Percentiles rank a stretch among this genome's conserved stretches.
phyloP scores from a whole-genome alignment of 2,888 invertebrate genomes.

The Stenichneumon culpator region DNA sequence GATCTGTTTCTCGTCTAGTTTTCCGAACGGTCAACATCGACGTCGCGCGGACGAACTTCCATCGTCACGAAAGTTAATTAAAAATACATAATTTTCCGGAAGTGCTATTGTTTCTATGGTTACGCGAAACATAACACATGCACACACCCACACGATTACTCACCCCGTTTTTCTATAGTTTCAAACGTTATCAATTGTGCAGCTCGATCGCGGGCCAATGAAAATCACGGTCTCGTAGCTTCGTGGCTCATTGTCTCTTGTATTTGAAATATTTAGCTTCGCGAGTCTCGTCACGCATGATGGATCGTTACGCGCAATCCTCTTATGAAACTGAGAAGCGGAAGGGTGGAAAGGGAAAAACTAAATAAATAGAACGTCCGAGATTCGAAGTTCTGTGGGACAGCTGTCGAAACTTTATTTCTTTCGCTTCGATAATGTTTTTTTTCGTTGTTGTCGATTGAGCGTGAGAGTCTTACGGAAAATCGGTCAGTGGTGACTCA shows the following conservation, averaged over 20 bases:
- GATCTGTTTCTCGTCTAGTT: not conserved
- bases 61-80: not conserved
- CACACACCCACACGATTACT: not conserved
- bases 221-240: not conserved
- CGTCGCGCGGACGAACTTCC: not conserved
- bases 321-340: not conserved
- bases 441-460: not conserved
- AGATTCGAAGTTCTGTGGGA: not conserved
- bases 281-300: not conserved
- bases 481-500: not conserved
- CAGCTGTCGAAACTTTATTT: not conserved
- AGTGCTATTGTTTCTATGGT: not conserved
- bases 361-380: not conserved
- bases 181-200: not conserved
- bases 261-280: not conserved
- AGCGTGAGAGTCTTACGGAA: not conserved
- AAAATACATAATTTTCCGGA: not conserved
- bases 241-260: not conserved
- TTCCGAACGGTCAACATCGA: not conserved
- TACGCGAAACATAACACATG: not conserved
- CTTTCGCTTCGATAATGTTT: not conserved
- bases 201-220: not conserved
- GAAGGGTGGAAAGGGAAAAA: not conserved
- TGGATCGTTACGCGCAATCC: not conserved
- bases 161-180: not conserved